phyloP scores from a whole-genome alignment of 2,797 vertebrate genomes.

The Eurystomus glaucurus region DNA sequence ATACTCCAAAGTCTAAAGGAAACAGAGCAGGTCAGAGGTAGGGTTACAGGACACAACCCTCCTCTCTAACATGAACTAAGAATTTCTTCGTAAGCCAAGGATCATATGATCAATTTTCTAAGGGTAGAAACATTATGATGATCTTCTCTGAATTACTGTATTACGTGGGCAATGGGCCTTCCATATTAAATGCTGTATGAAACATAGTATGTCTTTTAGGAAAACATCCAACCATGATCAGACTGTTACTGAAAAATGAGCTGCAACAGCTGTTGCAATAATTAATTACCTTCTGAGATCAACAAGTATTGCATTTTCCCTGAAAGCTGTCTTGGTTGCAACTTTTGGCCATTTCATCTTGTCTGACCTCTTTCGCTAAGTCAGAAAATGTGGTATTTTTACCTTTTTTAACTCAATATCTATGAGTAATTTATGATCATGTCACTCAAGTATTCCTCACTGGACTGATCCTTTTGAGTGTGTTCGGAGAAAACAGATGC shows the following conservation, averaged over 20 bases:
- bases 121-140: not conserved
- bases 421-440: not conserved
- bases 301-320: not conserved
- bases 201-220: not conserved
- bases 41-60: not conserved
- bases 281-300: not conserved
- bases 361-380: not conserved
- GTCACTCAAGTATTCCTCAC: not conserved
- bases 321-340: not conserved
- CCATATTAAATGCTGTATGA: not conserved
- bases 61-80: not conserved
- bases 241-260: not conserved
- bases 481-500: not conserved
- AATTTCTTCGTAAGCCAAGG: not conserved
- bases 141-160: not conserved
- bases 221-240: not conserved
- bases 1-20: not conserved
- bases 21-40: not conserved
- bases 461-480: not conserved
- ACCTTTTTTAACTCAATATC: not conserved
- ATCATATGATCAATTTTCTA: not conserved
- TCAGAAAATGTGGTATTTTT: not conserved
- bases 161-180: not conserved
- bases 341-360: not conserved
- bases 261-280: not conserved